Percentiles rank a stretch among this genome's conserved stretches.
Evolutionary conservation across 1,140 invertebrate genomes (phyloP).

Genomic region (Cryptotermes secundus): DNA sequence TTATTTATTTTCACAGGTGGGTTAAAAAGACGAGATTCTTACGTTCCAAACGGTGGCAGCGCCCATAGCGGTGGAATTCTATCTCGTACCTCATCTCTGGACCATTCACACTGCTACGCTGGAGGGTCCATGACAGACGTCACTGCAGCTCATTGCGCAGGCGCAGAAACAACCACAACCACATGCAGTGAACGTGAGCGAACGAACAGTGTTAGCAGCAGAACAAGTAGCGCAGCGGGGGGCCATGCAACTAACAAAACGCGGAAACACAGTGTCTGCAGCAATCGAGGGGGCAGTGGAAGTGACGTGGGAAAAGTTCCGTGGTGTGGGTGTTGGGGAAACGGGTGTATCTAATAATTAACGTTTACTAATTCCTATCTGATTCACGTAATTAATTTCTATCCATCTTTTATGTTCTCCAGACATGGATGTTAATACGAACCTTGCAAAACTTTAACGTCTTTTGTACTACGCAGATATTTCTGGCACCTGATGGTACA

Average conservation of each 20-base stretch:
- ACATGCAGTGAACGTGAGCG: conserved; percentile 63
- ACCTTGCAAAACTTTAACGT: too few species aligned
- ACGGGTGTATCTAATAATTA: conserved; percentile 65
- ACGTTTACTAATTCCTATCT: too few species aligned
- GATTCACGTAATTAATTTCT: too few species aligned
- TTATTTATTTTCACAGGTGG: not conserved
- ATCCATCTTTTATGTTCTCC: too few species aligned
- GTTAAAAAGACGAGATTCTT: not conserved
- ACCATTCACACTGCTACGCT: conserved; percentile 13
- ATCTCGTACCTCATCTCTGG: not conserved
- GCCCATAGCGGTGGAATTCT: not conserved
- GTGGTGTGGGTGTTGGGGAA: conserved; percentile 87
- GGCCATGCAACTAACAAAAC: conserved; percentile 57
- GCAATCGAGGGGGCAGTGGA: conserved; percentile 49
- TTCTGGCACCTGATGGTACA: too few species aligned
- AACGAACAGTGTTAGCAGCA: conserved; percentile 61
- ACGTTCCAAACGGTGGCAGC: not conserved
- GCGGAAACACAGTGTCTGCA: conserved; percentile 45
- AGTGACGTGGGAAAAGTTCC: conserved; percentile 60
- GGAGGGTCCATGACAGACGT: not conserved
- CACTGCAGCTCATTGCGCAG: not conserved
- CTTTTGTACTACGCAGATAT: too few species aligned
- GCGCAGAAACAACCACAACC: not conserved
- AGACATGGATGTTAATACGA: too few species aligned
- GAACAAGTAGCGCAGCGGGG: conserved; percentile 56